phyloP scores from a whole-genome alignment of 2,113 vertebrate genomes.

The Motacilla alba region DNA sequence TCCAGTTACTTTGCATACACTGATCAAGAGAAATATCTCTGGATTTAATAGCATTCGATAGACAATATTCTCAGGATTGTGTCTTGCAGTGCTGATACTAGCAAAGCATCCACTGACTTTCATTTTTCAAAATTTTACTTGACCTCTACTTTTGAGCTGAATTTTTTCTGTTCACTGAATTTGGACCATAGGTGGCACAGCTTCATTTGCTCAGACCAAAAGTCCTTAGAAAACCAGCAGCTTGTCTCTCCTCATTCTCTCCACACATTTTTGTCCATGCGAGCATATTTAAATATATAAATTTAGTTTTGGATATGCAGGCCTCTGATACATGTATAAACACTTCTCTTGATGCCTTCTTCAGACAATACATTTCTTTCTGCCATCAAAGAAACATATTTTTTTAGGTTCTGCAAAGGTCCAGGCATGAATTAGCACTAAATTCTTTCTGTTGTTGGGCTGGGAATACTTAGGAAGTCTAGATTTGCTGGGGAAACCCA shows the following conservation, averaged over 20 bases:
- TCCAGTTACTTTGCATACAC: rapidly evolving
- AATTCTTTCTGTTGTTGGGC: neutral
- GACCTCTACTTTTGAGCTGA: neutral
- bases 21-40: neutral
- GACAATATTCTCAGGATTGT: neutral
- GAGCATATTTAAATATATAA: neutral
- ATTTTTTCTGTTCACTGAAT: neutral
- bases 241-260: neutral
- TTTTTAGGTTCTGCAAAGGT: neutral
- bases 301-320: neutral
- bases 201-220: neutral
- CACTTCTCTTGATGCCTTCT: neutral
- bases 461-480: neutral
- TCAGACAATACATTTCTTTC: neutral
- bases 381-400: neutral
- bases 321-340: neutral
- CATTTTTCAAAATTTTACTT: neutral
- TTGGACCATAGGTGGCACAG: neutral
- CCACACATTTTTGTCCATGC: neutral
- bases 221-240: neutral
- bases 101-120: neutral
- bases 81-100: neutral
- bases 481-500: neutral
- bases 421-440: neutral
- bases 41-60: neutral